Conservation (phyloP, 1,140 invertebrate species). For the Parapsyche elsis region DNA sequence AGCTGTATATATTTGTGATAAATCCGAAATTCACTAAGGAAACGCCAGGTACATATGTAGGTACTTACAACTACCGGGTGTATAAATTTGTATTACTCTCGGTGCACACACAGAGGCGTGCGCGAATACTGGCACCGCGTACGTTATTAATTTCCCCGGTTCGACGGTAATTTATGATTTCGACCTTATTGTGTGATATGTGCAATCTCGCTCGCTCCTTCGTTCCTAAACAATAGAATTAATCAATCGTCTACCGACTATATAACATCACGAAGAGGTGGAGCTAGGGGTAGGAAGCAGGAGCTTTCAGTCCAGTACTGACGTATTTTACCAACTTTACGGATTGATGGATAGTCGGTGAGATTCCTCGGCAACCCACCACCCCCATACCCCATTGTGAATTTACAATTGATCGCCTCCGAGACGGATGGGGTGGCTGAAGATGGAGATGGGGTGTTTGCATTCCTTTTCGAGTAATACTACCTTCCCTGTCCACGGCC, state of each 20-base stretch:
- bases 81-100: too few relatives aligned
- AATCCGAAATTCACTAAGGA: too few relatives aligned
- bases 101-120: too few relatives aligned
- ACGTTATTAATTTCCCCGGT: constrained; percentile 24
- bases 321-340: constrained; percentile 14
- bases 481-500: too few relatives aligned
- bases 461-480: not conserved
- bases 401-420: constrained; percentile 6
- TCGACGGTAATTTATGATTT: constrained; percentile 19
- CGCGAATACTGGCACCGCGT: too few relatives aligned
- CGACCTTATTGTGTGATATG: constrained; percentile 3
- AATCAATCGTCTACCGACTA: constrained; percentile 10
- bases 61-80: too few relatives aligned
- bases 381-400: not conserved
- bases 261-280: not conserved
- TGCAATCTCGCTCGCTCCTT: constrained; percentile 13
- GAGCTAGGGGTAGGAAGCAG: not conserved
- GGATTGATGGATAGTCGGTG: constrained; percentile 5
- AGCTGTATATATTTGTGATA: too few relatives aligned
- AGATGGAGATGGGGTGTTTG: not conserved
- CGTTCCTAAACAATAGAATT: constrained; percentile 12
- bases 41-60: too few relatives aligned
- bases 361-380: constrained; percentile 4
- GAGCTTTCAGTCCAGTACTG: not conserved
- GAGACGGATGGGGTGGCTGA: not conserved